Conservation (phyloP, 2,888 invertebrate genomes). For the Abrostola tripartita region DNA sequence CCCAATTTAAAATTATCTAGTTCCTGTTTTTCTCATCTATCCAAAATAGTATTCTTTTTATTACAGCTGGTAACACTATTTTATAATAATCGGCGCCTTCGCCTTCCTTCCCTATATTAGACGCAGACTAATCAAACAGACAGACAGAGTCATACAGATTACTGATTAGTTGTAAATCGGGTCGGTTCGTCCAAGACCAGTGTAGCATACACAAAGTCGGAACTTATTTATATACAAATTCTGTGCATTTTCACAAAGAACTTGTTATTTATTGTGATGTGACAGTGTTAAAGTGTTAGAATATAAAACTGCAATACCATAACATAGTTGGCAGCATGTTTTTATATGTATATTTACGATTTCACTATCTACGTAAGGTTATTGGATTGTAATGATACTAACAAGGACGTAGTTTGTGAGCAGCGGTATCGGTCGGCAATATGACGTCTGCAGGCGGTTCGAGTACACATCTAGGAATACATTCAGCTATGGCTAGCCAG, state of each 20-base stretch:
- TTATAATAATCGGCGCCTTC: constrained; percentile 4
- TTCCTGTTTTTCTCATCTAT: too few species aligned
- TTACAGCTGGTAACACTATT: not conserved
- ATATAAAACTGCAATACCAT: constrained; percentile 4
- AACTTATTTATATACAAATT: constrained; percentile 17
- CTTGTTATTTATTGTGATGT: constrained; percentile 33
- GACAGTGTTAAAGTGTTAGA: constrained; percentile 25
- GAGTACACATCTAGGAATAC: constrained; percentile 68
- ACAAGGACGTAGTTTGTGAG: constrained; percentile 65
- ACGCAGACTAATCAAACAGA: not conserved
- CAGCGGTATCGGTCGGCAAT: constrained; percentile 58
- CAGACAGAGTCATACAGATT: constrained; percentile 1
- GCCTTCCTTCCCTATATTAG: not conserved
- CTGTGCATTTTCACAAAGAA: constrained; percentile 14
- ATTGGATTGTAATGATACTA: constrained; percentile 65
- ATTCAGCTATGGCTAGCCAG: constrained; percentile 67
- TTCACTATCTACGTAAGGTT: constrained; percentile 49
- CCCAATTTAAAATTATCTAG: too few species aligned
- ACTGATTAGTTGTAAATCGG: not conserved
- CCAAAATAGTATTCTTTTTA: not conserved
- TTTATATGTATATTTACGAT: constrained; percentile 29
- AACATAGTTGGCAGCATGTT: constrained; percentile 32
- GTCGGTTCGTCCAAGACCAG: constrained; percentile 1
- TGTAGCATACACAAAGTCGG: constrained; percentile 12
- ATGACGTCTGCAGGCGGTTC: constrained; percentile 76